These are phyloP conservation scores for Drosophila vallismaia DNA, from an alignment of 2,888 invertebrate genomes.

Conservation along the genomic window DNA sequence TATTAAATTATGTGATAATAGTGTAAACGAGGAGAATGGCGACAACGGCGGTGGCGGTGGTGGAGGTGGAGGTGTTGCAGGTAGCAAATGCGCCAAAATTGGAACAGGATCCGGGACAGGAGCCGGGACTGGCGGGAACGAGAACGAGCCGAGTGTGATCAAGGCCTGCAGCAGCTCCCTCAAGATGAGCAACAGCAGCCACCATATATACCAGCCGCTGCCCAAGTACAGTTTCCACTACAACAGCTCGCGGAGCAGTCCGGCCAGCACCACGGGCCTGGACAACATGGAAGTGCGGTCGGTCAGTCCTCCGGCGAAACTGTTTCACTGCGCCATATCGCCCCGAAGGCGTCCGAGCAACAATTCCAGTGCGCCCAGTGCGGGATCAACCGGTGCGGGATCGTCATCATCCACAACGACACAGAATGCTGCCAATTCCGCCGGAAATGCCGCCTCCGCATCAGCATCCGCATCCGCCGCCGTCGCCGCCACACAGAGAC, in stretches of 20 bases:
- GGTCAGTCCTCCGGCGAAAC: conserved; percentile 84
- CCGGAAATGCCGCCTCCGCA: conserved; percentile 42
- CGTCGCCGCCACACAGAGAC: conserved; percentile 81
- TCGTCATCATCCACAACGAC: conserved; percentile 30
- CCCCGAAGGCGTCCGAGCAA: conserved; percentile 85
- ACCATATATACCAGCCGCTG: conserved; percentile 83
- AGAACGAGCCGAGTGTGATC: conserved; percentile 73
- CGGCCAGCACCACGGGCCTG: conserved; percentile 83
- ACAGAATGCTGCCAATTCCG: conserved; percentile 62
- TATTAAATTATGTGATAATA: conserved; percentile 85
- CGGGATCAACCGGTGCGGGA: conserved; percentile 9
- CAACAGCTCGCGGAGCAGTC: conserved; percentile 83
- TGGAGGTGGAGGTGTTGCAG: conserved; percentile 24
- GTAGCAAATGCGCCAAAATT: conserved; percentile 57
- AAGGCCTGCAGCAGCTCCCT: conserved; percentile 80
- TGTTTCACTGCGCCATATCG: conserved; percentile 86
- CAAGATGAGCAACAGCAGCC: conserved; percentile 83
- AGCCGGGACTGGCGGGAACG: conserved; percentile 51
- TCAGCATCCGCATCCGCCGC: conserved; percentile 42
- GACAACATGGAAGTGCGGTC: conserved; percentile 83
- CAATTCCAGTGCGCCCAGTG: conserved; percentile 39
- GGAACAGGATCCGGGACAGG: conserved; percentile 39
- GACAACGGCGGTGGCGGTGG: conserved; percentile 48
- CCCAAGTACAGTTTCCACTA: conserved; percentile 83
- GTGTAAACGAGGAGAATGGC: conserved; percentile 83